Evolutionary conservation across 2,797 vertebrate species (phyloP), one percentile per base, ranked within the genome.

Genomic region (Pelodytes ibericus): DNA sequence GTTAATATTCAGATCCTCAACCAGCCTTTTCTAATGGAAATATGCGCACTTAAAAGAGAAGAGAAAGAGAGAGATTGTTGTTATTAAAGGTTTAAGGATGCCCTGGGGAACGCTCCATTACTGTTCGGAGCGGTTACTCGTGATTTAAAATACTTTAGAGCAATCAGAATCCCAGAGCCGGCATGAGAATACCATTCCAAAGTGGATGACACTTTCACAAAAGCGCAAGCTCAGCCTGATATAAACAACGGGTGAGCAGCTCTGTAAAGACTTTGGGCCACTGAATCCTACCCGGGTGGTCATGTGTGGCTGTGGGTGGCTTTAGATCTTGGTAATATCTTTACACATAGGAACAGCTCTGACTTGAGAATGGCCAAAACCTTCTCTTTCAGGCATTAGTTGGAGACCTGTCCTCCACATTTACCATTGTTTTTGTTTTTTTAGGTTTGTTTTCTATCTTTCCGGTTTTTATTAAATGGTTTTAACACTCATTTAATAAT

Each of bases 51-150:
- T 75, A 71, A 44, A 30, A 63, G 68, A 72, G 27, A 74, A 79
- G 80, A 72, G 49, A 71, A 74, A 80, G 78, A 33, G 70, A 51
- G 68, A 80, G 74, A 74, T 44, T 33, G 49, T 57, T 77, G 70
- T 83, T 83, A 80, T 83, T 86, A 82, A 82, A 81, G 82, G 82
- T 79, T 83, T 84, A 81, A 83, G 69, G 83, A 70, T 79, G 72
- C 83, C 76, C 75, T 24, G 41, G 75, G 76, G 84, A n/a, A 74
- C 31, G 39, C 41, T 73, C 44, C 83, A 41, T 82, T 80, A 88
- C 83, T 26, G 39, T 56, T 79, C 56, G 53, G 11, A 74, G 71
- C 74, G 83, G 57, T 84, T 81, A 18, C 80, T 82, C 7, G 77
- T 79, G 80, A 81, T 81, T 80, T 80, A 77, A 82, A 81, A n/a